Evolutionary conservation across 1,140 invertebrate genomes (phyloP), one percentile per base, ranked within the genome.

Genomic region (Chymomyza costata): DNA sequence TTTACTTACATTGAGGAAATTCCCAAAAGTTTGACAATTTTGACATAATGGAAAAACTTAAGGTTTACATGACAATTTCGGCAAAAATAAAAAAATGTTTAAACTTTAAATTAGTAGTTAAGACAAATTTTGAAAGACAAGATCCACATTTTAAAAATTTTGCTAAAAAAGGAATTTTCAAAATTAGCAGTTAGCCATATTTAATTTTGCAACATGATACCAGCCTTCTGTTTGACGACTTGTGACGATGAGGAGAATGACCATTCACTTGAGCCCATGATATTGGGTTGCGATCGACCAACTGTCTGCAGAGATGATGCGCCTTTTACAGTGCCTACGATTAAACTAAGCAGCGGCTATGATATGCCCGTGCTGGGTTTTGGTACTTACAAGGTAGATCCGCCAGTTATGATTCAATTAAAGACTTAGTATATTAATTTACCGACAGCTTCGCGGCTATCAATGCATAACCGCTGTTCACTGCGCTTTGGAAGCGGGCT

Each of bases 401-500:
- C 11, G 17, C 14, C 3, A 5, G n/a, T n/a, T n/a, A n/a, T n/a
- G 10, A 5, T 15, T 6, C 13, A 37, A 17, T 19, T 6, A 16
- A 39, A 16, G n/a, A 17, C 25, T 28, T 10, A 28, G 5, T 5
- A 5, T 28, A 5, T 28, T 10, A 5, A 28, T n/a, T 10, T 10
- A 28, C 25, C 25, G 5, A 28, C 25, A 89, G 86, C 71, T 1
- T 87, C 34, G 38, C 31, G 56, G 58, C 8, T 52, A 61, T 11
- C 5, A 34, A n/a, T 61, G 58, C 25, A 80, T 85, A 51, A 87
- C 88, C 66, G 92, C 93, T 2, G 91, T 95, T 0, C 90, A 90
- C 55, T 85, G 87, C 32, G 95, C 95, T 0, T 92, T 97, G 40
- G 89, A 92, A 49, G 85, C 88, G 30, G 95, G 95, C 1, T 97